phyloP scores from a whole-genome alignment of 2,113 vertebrate species.

The Pseudonaja textilis region DNA sequence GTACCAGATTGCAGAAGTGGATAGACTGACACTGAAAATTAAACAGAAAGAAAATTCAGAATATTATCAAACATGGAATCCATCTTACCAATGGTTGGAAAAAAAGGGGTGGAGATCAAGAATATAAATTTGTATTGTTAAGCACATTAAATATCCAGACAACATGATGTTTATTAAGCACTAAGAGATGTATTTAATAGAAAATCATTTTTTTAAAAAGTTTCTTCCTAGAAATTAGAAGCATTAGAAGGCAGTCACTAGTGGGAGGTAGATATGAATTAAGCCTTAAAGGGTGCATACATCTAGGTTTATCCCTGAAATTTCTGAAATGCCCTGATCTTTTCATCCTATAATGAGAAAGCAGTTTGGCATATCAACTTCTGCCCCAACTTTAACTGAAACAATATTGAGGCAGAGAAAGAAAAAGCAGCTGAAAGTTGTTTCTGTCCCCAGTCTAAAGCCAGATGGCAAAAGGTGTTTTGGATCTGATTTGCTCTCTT shows the following conservation, averaged over 20 bases:
- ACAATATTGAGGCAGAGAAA: background rate
- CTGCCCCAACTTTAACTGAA: background rate
- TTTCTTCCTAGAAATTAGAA: background rate
- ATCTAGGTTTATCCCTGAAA: background rate
- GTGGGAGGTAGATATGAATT: no score
- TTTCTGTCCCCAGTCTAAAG: background rate
- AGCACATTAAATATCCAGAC: no score
- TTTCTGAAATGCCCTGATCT: background rate
- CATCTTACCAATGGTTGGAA: no score
- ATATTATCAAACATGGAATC: no score
- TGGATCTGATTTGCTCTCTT: background rate
- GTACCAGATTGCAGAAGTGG: no score
- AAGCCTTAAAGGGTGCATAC: background rate
- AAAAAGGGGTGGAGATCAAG: no score
- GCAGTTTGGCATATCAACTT: background rate
- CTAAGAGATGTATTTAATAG: no score
- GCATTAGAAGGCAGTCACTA: background rate
- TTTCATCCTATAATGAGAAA: background rate
- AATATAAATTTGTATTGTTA: no score
- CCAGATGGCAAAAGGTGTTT: background rate
- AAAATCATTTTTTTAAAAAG: no score
- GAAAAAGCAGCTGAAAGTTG: background rate
- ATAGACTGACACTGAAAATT: no score
- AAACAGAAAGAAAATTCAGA: no score
- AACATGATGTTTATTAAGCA: no score